Percentiles rank a stretch among this genome's conserved stretches.
phyloP scores from a whole-genome alignment of 2,888 invertebrate species.

The Chloroclystis v-ata region DNA sequence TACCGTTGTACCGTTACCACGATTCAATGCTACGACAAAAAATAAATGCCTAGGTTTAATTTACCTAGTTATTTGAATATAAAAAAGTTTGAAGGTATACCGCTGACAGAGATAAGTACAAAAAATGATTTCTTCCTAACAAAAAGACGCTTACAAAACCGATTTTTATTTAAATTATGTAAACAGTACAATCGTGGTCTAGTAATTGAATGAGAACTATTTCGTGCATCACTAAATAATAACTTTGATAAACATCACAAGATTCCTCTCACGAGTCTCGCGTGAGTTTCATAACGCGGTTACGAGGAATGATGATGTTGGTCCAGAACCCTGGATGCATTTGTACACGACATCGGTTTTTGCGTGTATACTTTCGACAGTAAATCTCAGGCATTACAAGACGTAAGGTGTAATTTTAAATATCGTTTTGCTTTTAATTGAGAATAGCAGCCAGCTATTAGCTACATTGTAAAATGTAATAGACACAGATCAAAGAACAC shows the following conservation, averaged over 20 bases:
- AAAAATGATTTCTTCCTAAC: too few species aligned
- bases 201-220: conserved; percentile 12
- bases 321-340: conserved; percentile 25
- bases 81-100: background rate
- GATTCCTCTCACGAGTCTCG: background rate
- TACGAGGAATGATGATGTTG: conserved; percentile 8
- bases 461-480: background rate
- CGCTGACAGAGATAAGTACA: too few species aligned
- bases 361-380: conserved; percentile 28
- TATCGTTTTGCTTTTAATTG: conserved; percentile 3
- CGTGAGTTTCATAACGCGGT: conserved; percentile 2
- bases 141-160: too few species aligned
- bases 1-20: conserved; percentile 40
- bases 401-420: conserved; percentile 18
- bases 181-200: conserved; percentile 10
- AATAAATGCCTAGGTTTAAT: conserved; percentile 8
- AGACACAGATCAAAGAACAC: too few species aligned
- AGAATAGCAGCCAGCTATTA: background rate
- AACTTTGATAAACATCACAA: background rate
- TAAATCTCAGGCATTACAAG: conserved; percentile 23
- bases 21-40: conserved; percentile 23
- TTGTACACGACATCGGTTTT: conserved; percentile 26
- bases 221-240: conserved; percentile 1
- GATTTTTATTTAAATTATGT: conserved; percentile 10
- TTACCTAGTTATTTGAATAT: background rate